Evolutionary conservation across 2,888 invertebrate genomes (phyloP), one percentile per base, ranked within the genome.

Genomic region (Eledona agricola): DNA sequence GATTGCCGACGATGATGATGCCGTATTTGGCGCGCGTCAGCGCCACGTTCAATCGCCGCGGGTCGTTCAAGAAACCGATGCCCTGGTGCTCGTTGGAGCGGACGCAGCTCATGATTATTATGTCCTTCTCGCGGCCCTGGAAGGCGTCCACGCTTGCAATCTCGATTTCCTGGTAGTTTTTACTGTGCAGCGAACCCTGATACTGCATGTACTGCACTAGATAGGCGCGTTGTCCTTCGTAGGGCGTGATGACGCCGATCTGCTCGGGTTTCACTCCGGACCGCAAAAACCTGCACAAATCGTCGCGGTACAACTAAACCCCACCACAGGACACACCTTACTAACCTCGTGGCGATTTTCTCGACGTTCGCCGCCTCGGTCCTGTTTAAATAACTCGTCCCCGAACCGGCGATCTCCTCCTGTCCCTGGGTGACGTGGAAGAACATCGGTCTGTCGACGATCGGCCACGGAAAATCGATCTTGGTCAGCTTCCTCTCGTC

Each of bases 61-160:
- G 98, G 76, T 99, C 99, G 72, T 96, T 97, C 22, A 99, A 81
- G 75, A 99, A 99, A 0, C 99, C 99, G 67, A 99, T 99, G 4
- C 69, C 98, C 74, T 98, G 97, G 70, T 97, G 94, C 72, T 98
- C 98, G 73, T 99, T 99, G 3, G 97, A 96, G 38, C 99, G 85
- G 1, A 99, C 99, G 77, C 98, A 99, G 0, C 97, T 97, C 89
- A 99, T 93, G 42, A 99, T 96, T 62, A 99, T 99, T 50, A 98
- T 92, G 72, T 99, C 99, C 72, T 99, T 99, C 73, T 99, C 99
- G 34, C 99, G 83, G 0, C 99, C 99, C 77, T 98, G 97, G 76
- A 99, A 99, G 0, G 99, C 99, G 76, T 99, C 99, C 1, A 99
- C 99, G 77, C 96, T 97, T 4, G 98, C 99, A 0, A 99, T 97